phyloP scores from a whole-genome alignment of 2,113 vertebrate species.

The Microcebus tavaratra region DNA sequence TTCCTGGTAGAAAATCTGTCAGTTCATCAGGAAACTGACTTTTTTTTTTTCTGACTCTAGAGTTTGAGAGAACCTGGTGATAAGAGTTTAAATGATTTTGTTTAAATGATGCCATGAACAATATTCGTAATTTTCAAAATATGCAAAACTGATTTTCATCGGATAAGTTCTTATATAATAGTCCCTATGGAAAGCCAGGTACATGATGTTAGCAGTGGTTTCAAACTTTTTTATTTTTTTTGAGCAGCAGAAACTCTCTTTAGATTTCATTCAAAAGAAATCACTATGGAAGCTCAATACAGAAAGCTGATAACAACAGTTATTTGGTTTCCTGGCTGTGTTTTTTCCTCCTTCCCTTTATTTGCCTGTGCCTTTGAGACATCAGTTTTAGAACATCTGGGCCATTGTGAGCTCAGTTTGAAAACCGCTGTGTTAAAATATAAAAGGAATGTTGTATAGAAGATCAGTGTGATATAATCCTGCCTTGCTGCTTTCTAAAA shows the following conservation, averaged over 20 bases:
- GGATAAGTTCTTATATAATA: neutral
- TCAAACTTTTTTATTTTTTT: neutral
- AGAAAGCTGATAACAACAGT: neutral
- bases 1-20: slow-evolving; percentile 20
- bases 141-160: neutral
- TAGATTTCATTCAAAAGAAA: neutral
- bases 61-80: neutral
- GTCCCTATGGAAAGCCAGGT: neutral
- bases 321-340: neutral
- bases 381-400: neutral
- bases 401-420: neutral
- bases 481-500: neutral
- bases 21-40: neutral
- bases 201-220: neutral
- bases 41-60: neutral
- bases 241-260: neutral
- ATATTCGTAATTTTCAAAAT: neutral
- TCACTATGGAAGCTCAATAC: neutral
- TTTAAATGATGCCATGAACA: neutral
- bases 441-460: neutral
- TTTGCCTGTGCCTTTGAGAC: neutral
- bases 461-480: neutral
- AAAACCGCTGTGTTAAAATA: neutral
- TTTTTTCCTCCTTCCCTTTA: neutral
- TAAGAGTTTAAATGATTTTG: neutral